phyloP scores from a whole-genome alignment of 2,888 invertebrate species.

The Ypsolopha sequella region DNA sequence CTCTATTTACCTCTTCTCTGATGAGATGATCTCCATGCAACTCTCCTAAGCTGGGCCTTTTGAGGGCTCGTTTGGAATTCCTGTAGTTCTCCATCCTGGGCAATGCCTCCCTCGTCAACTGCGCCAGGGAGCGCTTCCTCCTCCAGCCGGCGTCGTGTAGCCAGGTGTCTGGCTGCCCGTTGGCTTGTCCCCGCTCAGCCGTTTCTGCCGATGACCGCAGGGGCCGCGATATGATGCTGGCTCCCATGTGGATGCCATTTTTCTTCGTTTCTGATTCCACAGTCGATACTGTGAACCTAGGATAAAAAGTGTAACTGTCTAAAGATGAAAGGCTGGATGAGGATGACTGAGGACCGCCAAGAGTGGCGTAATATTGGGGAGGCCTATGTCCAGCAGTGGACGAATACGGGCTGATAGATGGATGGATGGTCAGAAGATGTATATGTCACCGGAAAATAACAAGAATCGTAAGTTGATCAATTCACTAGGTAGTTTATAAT shows the following conservation, averaged over 20 bases:
- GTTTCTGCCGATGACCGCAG: slow-evolving; percentile 44
- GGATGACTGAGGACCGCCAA: too few relatives aligned
- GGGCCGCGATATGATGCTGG: slow-evolving; percentile 54
- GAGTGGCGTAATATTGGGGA: too few relatives aligned
- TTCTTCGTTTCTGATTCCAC: slow-evolving; percentile 52
- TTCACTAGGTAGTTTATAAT: too few relatives aligned
- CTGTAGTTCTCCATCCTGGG: slow-evolving; percentile 88
- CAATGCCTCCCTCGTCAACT: slow-evolving; percentile 81
- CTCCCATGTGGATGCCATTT: slow-evolving; percentile 59
- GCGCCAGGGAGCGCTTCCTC: slow-evolving; percentile 72
- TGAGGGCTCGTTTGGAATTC: slow-evolving; percentile 79
- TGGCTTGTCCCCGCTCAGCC: slow-evolving; percentile 30
- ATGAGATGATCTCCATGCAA: slow-evolving; percentile 76
- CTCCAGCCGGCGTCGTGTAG: slow-evolving; percentile 59
- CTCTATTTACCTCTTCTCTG: slow-evolving; percentile 40
- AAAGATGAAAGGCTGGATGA: too few relatives aligned
- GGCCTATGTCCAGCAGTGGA: too few relatives aligned
- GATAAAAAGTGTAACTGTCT: neutral
- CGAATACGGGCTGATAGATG: too few relatives aligned
- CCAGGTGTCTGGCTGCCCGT: slow-evolving; percentile 45
- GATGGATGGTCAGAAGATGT: too few relatives aligned
- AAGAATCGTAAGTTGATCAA: too few relatives aligned
- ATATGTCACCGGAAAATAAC: too few relatives aligned
- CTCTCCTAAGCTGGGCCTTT: slow-evolving; percentile 87
- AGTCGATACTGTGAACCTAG: slow-evolving; percentile 50